Base-by-base conservation (phyloP, 2,113 vertebrate species). In the Periophthalmus modestus region DNA sequence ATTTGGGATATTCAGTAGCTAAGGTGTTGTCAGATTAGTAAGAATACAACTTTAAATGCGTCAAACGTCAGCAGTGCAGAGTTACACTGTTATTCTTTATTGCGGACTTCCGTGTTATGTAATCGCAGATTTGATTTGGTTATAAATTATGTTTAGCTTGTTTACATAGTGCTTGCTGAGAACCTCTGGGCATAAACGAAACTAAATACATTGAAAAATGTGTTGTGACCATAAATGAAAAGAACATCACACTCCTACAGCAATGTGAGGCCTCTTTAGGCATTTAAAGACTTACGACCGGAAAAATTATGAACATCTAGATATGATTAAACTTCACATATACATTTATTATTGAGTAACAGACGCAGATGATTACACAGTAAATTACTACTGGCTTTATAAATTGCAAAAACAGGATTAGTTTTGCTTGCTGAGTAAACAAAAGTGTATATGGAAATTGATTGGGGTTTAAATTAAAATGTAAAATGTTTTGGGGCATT, bases 51-150 rank as follows among this genome's bases (percentile, higher is more conserved):
- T 65, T 11, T 58, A 76, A 72, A 58, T 77, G 74, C 79, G 81
- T 68, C 68, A 28, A 71, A 72, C 68, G 24, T 0, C 68, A 69
- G 36, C 0, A 85, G 66, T 23, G 80, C 86, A 83, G 84, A 72
- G 54, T 47, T 54, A 47, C 70, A 55, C 58, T 61, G 48, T 1
- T 23, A 23, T 23, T 23, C 21, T 59, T 24, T 59, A 28, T 23
- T 19, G 3, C 7, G 10, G 21, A 59, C 15, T 34, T 34, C 2
- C 14, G 14, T 62, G 15, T 62, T 62, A 62, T 10, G 59, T 15
- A 34, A 62, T 34, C 11, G 36, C 55, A 12, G 23, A 21, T 23
- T 59, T 59, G 23, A 59, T 24, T 59, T 21, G 4, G 57, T 59
- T 14, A 28, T 43, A 43, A 43, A 43, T 43, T 43, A 10, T 43